Percentiles rank a stretch among this genome's conserved stretches.
Conservation (phyloP, 37 sponge, comb jelly and placozoan genomes). For the Theonella swinhoei region DNA sequence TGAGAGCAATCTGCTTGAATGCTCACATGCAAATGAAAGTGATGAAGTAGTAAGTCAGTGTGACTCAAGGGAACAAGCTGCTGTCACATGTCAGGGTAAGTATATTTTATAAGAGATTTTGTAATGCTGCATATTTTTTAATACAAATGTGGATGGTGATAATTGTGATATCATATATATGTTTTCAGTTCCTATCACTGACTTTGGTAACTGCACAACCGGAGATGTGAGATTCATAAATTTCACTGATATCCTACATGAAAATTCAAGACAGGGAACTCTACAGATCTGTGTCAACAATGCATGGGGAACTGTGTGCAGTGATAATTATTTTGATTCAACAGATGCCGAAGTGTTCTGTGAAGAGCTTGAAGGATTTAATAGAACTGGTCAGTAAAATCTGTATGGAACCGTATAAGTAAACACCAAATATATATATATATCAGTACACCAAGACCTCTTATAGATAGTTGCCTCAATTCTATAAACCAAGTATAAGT, state of each 20-base stretch:
- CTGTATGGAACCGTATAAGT: no score
- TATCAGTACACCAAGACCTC: no score
- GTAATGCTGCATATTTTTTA: neutral
- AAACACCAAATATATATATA: no score
- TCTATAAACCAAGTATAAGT: no score
- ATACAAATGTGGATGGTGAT: no score
- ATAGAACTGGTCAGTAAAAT: slow-evolving; percentile 37
- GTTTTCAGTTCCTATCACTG: no score
- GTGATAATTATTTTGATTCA: neutral
- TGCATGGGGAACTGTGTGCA: slow-evolving; percentile 60
- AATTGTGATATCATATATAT: no score
- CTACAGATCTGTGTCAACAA: slow-evolving; percentile 58
- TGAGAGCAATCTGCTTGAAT: slow-evolving; percentile 10
- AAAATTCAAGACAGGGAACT: slow-evolving; percentile 14
- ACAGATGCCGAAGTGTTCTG: slow-evolving; percentile 45
- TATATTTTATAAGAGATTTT: neutral
- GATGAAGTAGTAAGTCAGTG: neutral
- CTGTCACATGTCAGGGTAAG: slow-evolving; percentile 28
- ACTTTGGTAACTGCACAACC: slow-evolving; percentile 22
- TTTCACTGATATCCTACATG: neutral
- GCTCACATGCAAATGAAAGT: neutral
- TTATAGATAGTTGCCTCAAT: no score
- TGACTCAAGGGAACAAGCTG: slow-evolving; percentile 29
- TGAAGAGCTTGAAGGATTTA: slow-evolving; percentile 19
- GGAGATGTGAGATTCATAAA: slow-evolving; percentile 41